Base-by-base conservation (phyloP, 2,113 vertebrate species). In the Asarcornis scutulata region DNA sequence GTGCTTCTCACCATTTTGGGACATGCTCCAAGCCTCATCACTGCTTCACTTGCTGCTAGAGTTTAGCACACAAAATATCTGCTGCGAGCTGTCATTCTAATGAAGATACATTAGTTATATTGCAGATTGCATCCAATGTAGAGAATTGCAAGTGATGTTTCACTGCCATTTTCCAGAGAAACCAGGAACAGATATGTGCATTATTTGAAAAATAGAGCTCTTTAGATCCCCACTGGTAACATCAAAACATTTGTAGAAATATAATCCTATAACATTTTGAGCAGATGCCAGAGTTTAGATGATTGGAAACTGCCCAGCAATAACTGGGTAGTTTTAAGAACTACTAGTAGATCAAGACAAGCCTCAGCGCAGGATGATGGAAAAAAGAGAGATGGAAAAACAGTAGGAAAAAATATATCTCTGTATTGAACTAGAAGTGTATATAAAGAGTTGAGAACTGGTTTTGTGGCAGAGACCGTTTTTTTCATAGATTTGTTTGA, bases 71-170 rank as follows among this genome's bases (percentile, higher is more conserved):
- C n/a, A 84, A 90, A 83, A 68, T 78, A 90, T 93, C 85, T 77
- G 76, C 88, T 79, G 77, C 89, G 81, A 91, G 20, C 71, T 95
- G 80, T 95, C 90, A 78, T 27, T 94, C 69, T 95, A 95, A 96
- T 94, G 91, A 88, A 93, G 82, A 96, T 83, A 32, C 10, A 76
- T 93, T 82, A 72, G 55, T 87, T 93, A 63, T 71, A 77, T n/a
- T 89, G 50, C 10, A 90, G 71, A 91, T 88, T 93, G 58, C 48
- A 93, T 71, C 76, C 68, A 88, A 84, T 44, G 60, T 4, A 87
- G n/a, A 72, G 58, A 91, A 86, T 85, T 93, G 52, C 38, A 88
- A 95, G 74, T 76, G 66, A 66, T 86, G n/a, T 32, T 44, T 95
- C 79, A 68, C 53, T 89, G 76, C 50, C 44, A 67, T 92, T 77